A percentile compares a stretch with the other conserved stretches of the same genome.
Evolutionary conservation across 1,140 invertebrate genomes (phyloP).

Genomic region (Cherax destructor): DNA sequence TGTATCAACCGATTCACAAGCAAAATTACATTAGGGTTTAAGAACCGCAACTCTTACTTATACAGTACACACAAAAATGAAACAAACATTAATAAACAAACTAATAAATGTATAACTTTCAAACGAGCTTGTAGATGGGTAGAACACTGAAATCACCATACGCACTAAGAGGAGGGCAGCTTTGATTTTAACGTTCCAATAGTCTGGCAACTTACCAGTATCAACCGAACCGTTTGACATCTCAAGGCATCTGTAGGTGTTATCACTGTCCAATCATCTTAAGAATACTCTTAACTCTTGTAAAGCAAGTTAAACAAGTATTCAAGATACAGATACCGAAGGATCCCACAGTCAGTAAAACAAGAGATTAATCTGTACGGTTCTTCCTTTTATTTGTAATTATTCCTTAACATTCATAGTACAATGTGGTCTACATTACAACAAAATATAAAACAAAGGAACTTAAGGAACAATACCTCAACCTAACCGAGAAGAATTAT

Average conservation of each 20-base stretch:
- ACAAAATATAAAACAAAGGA: constrained; percentile 15
- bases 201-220: neutral
- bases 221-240: neutral
- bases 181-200: neutral
- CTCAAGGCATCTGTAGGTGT: neutral
- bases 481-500: neutral
- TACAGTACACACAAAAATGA: neutral
- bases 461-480: neutral
- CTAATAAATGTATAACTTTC: neutral
- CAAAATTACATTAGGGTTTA: too few relatives aligned
- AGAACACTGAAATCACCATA: neutral
- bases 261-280: neutral
- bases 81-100: neutral
- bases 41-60: too few relatives aligned
- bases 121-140: neutral
- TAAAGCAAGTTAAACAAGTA: neutral
- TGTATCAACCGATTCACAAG: too few relatives aligned
- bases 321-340: constrained; percentile 5
- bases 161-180: neutral
- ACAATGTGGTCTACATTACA: neutral
- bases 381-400: constrained; percentile 11
- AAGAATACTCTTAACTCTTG: neutral
- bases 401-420: constrained; percentile 1
- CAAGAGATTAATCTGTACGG: neutral
- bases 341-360: constrained; percentile 11